Percentiles rank a stretch among this genome's conserved stretches.
Evolutionary conservation across 2,113 vertebrate genomes (phyloP).

Genomic region (Bujurquina vittata): DNA sequence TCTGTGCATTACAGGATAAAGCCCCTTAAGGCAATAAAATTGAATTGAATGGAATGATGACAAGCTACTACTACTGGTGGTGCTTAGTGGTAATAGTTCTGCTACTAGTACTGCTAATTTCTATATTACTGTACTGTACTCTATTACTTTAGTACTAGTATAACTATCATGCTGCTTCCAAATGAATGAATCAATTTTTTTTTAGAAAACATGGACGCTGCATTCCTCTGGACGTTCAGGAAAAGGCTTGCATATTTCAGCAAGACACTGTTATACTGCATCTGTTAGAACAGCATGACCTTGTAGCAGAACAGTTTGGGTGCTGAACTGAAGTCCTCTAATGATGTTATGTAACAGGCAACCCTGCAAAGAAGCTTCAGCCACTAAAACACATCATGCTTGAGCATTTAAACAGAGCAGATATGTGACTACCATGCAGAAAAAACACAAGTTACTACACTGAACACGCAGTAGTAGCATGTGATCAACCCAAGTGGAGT

Average conservation of each 20-base stretch:
- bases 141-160: too few relatives aligned
- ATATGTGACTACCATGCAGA: neutral
- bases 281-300: neutral
- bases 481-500: neutral
- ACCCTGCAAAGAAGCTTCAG: neutral
- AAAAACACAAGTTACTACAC: neutral
- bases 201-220: too few relatives aligned
- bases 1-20: neutral
- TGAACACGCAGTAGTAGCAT: neutral
- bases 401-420: neutral
- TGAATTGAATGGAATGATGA: neutral
- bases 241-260: neutral
- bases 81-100: neutral
- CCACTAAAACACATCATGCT: neutral
- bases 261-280: neutral
- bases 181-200: too few relatives aligned
- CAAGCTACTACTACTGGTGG: neutral
- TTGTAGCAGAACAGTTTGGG: too few relatives aligned
- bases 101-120: too few relatives aligned
- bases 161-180: too few relatives aligned
- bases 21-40: neutral
- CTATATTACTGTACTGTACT: too few relatives aligned
- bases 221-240: too few relatives aligned
- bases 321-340: neutral
- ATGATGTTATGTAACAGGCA: neutral